A percentile compares a stretch with the other conserved stretches of the same genome.
phyloP scores from a whole-genome alignment of 1,140 invertebrate genomes.

The Diorhabda carinulata region DNA sequence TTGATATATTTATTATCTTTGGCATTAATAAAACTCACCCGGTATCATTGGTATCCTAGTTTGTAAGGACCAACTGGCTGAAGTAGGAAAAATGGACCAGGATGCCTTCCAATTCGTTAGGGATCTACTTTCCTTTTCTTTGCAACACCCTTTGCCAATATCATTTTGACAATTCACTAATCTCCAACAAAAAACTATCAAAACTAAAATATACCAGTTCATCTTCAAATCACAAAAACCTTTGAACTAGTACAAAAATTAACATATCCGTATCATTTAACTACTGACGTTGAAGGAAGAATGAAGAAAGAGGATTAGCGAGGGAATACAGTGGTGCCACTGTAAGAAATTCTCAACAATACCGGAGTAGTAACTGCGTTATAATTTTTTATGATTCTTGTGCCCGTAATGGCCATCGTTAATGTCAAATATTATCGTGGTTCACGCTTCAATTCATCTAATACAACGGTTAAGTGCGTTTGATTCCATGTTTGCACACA shows the following conservation, averaged over 20 bases:
- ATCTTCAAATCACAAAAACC: conserved; percentile 21
- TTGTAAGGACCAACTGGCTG: conserved; percentile 33
- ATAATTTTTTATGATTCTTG: conserved; percentile 9
- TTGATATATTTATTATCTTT: no score
- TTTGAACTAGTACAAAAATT: conserved; percentile 1
- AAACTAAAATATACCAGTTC: conserved; percentile 20
- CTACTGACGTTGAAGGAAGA: conserved; percentile 1
- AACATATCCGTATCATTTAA: conserved; percentile 1
- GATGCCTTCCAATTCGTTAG: conserved; percentile 24
- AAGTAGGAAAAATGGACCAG: conserved; percentile 30
- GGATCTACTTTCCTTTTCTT: conserved; percentile 12
- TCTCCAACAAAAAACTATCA: conserved; percentile 15
- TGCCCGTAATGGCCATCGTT: conserved; percentile 14
- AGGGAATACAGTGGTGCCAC: conserved; percentile 18
- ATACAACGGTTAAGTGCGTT: conserved; percentile 26
- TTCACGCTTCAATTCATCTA: conserved; percentile 40
- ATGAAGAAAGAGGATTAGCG: background rate
- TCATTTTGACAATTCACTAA: conserved; percentile 13
- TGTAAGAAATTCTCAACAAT: conserved; percentile 11
- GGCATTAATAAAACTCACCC: conserved; percentile 17
- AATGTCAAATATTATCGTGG: conserved; percentile 41
- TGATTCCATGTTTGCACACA: conserved; percentile 16
- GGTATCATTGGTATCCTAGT: conserved; percentile 24
- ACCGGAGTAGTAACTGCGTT: background rate
- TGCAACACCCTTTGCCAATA: conserved; percentile 17